Evolutionary conservation across 2,113 vertebrate genomes (phyloP).

Genomic region (Hemiscyllium ocellatum): DNA sequence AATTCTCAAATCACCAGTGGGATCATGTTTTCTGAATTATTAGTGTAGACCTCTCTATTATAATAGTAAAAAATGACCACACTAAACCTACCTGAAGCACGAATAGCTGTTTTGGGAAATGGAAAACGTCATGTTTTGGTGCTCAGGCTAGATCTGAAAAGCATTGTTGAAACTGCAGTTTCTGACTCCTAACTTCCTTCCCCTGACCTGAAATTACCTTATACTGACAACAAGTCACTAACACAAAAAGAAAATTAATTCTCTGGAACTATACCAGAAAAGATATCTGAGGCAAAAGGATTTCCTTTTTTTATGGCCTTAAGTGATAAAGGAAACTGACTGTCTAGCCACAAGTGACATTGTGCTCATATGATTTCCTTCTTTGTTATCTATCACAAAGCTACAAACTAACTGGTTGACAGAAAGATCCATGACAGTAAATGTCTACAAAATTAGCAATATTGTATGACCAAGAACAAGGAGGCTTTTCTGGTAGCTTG

Average conservation of each 20-base stretch:
- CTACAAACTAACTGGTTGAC: background rate
- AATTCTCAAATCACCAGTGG: too few species aligned
- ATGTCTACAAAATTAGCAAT: background rate
- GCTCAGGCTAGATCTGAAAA: too few species aligned
- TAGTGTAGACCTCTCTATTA: too few species aligned
- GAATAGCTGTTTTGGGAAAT: too few species aligned
- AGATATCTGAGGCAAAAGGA: background rate
- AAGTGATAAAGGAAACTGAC: background rate
- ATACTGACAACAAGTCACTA: background rate
- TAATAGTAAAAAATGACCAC: too few species aligned
- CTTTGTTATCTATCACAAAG: background rate
- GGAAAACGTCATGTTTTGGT: too few species aligned
- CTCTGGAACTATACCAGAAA: background rate
- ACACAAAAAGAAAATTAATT: background rate
- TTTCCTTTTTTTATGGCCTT: constrained; percentile 2
- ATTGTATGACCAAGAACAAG: background rate
- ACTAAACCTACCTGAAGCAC: too few species aligned
- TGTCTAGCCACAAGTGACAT: background rate
- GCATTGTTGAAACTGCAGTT: background rate
- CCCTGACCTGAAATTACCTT: background rate
- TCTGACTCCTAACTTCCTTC: background rate
- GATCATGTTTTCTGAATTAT: too few species aligned
- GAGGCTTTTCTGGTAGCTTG: background rate
- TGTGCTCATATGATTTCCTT: background rate
- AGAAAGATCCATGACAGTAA: background rate